phyloP scores from a whole-genome alignment of 2,888 invertebrate species.

The Amphipyra tragopoginis region DNA sequence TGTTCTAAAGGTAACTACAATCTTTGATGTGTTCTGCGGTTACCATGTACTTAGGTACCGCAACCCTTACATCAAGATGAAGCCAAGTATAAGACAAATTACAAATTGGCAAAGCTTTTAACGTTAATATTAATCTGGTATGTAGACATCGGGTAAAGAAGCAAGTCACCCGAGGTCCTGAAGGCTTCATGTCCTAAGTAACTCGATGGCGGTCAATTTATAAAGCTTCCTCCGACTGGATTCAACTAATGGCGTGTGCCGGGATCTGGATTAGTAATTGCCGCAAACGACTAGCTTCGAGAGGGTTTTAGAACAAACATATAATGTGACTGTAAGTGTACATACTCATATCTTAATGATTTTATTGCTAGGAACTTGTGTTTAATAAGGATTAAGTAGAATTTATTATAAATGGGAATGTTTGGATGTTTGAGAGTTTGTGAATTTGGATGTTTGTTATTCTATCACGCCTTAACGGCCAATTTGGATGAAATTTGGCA shows the following conservation, averaged over 20 bases:
- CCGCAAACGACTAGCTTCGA: constrained; percentile 52
- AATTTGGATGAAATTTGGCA: no score
- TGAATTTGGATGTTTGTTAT: no score
- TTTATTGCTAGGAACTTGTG: no score
- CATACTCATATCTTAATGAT: not conserved
- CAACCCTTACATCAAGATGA: constrained; percentile 14
- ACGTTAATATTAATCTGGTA: constrained; percentile 28
- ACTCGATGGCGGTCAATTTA: constrained; percentile 76
- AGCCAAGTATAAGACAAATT: constrained; percentile 19
- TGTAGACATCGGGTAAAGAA: constrained; percentile 35
- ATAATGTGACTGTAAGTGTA: constrained; percentile 6
- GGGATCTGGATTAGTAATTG: constrained; percentile 63
- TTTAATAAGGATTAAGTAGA: no score
- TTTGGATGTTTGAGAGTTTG: no score
- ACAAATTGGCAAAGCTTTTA: constrained; percentile 37
- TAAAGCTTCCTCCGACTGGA: constrained; percentile 72
- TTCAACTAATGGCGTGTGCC: constrained; percentile 70
- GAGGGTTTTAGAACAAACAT: constrained; percentile 42
- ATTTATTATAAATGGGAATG: no score
- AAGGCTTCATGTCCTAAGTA: constrained; percentile 57
- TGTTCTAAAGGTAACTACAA: not conserved
- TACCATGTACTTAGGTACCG: not conserved
- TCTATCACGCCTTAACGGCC: no score
- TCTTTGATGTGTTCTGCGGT: no score
- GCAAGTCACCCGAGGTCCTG: constrained; percentile 49